phyloP scores from a whole-genome alignment of 2,888 invertebrate genomes.

The Tanypteryx hageni region DNA sequence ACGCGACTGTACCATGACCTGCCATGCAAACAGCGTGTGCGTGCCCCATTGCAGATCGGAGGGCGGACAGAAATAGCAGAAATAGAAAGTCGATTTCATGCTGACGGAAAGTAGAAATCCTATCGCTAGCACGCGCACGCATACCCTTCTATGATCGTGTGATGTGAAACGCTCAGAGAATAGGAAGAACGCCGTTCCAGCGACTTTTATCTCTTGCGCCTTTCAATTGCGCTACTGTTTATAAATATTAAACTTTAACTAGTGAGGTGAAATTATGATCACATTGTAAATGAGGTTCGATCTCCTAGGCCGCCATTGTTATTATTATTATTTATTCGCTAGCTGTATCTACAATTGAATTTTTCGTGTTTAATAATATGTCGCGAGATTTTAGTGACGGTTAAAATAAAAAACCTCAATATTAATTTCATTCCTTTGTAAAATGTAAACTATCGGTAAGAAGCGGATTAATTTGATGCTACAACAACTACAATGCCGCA shows the following conservation, averaged over 20 bases:
- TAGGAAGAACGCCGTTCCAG: not conserved
- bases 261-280: not conserved
- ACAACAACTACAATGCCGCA: too few relatives aligned
- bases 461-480: too few relatives aligned
- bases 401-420: too few relatives aligned
- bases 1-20: constrained; percentile 6
- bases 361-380: too few relatives aligned
- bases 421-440: too few relatives aligned
- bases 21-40: not conserved
- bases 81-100: constrained; percentile 48
- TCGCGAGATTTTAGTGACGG: too few relatives aligned
- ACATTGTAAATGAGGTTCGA: too few relatives aligned
- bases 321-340: too few relatives aligned
- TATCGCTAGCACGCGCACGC: not conserved
- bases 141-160: not conserved
- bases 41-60: constrained; percentile 17
- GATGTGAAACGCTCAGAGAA: constrained; percentile 5
- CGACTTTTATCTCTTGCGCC: too few relatives aligned
- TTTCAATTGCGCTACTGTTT: not conserved
- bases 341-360: too few relatives aligned
- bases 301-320: too few relatives aligned
- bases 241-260: not conserved
- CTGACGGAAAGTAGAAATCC: constrained; percentile 43
- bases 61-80: constrained; percentile 30
- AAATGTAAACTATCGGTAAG: too few relatives aligned